Percentiles rank a stretch among this genome's conserved stretches.
Evolutionary conservation across 2,797 vertebrate genomes (phyloP).

Genomic region (Hypotaenidia philippensis): DNA sequence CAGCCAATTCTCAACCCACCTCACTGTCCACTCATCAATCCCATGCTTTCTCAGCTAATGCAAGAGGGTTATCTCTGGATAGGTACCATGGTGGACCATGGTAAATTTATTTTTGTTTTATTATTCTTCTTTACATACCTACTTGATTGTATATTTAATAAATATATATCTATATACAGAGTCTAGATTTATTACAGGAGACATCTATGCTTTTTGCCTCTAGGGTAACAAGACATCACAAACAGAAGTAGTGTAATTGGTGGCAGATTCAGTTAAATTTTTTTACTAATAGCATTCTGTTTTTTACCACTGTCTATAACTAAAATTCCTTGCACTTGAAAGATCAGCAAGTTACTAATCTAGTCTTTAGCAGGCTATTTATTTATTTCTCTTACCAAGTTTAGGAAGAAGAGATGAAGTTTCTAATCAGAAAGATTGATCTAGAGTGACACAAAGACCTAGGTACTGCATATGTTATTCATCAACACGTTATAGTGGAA

Average conservation of each 20-base stretch:
- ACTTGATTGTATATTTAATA: not conserved
- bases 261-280: not conserved
- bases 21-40: too few relatives aligned
- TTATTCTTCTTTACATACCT: not conserved
- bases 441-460: not conserved
- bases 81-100: not conserved
- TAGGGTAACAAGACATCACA: not conserved
- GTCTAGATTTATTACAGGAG: not conserved
- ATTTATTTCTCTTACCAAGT: not conserved
- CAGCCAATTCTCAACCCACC: too few relatives aligned
- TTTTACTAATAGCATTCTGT: not conserved
- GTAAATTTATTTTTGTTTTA: not conserved
- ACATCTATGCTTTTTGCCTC: not conserved
- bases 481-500: not conserved
- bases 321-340: not conserved
- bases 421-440: not conserved
- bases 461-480: not conserved
- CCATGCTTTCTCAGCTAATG: too few relatives aligned
- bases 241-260: not conserved
- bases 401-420: not conserved
- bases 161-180: not conserved
- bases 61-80: not conserved
- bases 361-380: not conserved
- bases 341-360: not conserved
- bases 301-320: not conserved